Conservation (phyloP, 2,113 vertebrate genomes). For the Lepus americanus region DNA sequence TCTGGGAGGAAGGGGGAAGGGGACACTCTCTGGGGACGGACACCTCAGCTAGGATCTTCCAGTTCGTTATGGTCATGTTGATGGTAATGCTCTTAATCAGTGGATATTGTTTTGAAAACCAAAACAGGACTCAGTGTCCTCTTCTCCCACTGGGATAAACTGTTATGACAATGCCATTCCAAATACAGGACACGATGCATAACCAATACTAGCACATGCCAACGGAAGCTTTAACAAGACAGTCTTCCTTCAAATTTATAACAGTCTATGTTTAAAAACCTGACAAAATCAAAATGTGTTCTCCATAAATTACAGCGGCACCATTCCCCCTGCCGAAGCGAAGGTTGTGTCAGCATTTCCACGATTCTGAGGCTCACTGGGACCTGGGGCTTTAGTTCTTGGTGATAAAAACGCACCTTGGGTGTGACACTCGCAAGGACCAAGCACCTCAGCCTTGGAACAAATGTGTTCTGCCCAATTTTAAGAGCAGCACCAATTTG, state of each 20-base stretch:
- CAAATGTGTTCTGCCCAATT: slow-evolving; percentile 78
- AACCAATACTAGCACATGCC: slow-evolving; percentile 80
- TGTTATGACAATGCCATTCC: slow-evolving; percentile 15
- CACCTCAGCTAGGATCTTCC: neutral
- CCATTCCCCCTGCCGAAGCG: slow-evolving; percentile 84
- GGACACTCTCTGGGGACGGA: neutral
- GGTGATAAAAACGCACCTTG: slow-evolving; percentile 87
- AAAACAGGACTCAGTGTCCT: neutral
- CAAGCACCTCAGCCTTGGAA: slow-evolving; percentile 80
- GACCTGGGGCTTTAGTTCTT: slow-evolving; percentile 86
- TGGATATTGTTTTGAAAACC: slow-evolving; percentile 34
- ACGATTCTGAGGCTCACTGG: slow-evolving; percentile 81
- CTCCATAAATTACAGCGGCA: slow-evolving; percentile 88
- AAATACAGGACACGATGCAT: slow-evolving; percentile 28
- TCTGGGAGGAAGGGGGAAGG: neutral
- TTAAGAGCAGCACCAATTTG: slow-evolving; percentile 82
- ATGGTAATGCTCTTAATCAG: neutral
- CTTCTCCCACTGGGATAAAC: slow-evolving; percentile 10
- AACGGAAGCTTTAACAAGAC: slow-evolving; percentile 85
- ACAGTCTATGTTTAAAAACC: slow-evolving; percentile 90
- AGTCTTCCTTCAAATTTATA: slow-evolving; percentile 89
- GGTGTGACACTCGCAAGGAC: slow-evolving; percentile 80
- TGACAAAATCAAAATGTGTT: slow-evolving; percentile 90
- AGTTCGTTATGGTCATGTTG: neutral
- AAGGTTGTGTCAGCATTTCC: slow-evolving; percentile 90